Base-by-base conservation (phyloP, 1,140 invertebrate genomes). In the Akabosia matsudoensis region DNA sequence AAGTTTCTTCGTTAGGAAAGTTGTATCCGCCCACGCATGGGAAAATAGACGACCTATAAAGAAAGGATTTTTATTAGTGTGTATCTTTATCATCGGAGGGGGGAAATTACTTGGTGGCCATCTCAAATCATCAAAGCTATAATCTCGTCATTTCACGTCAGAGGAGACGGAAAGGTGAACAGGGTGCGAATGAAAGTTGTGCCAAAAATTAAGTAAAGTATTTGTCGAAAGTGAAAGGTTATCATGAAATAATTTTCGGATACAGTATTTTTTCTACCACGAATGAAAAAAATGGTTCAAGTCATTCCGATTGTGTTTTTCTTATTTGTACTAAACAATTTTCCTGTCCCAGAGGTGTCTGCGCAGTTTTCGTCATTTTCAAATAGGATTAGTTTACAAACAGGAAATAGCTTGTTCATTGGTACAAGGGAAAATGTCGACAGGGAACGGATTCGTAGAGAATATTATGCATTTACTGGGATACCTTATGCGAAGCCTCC, bases 401-500 rank as follows among this genome's bases (percentile, higher is more conserved):
- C 76, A n/a, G 24, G 52, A 1, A 33, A 74, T 2, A 72, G 71
- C 14, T 26, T 70, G 22, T 73, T 73, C 28, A 31, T 77, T 18
- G 76, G 76, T 14, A 77, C 76, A 28, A n/a, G 52, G 0, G 70
- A 56, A 22, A 33, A 37, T 33, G 30, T 70, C 45, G 56, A 28
- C n/a, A 34, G 70, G 28, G 30, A 33, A 18, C 31, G 24, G 14
- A 1, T 13, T 28, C 13, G 70, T n/a, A 34, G 75, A 33, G 18
- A 30, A 18, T 72, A n/a, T 30, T 76, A 76, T 61, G 3, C 45
- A 26, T 76, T 76, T 37, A 51, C 26, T 1, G 75, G 75, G 3
- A 76, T 76, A 31, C 75, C 10, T 7, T 76, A 76, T 24, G 75
- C 70, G 14, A 73, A 51, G 14, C 24, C 75, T 54, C 22, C 61